These are phyloP conservation scores for Psittacus erithacus DNA, from an alignment of 2,113 vertebrate species.

Conservation along the genomic window DNA sequence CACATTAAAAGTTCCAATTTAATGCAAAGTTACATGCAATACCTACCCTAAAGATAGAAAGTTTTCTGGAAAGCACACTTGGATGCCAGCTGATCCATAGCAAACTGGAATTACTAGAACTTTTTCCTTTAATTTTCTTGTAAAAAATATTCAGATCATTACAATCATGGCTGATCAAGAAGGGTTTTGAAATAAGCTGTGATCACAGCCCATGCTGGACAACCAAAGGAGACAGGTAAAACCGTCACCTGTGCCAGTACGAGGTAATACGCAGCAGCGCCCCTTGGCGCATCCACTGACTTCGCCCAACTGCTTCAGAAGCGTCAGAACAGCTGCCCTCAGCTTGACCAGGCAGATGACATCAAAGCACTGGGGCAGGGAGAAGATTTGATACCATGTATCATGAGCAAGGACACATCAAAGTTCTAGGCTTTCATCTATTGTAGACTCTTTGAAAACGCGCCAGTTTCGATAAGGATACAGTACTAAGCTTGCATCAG, in stretches of 20 bases:
- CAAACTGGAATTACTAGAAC: not conserved
- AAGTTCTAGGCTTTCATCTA: not conserved
- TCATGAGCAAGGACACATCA: not conserved
- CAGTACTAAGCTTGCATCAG: not conserved
- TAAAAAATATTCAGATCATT: not conserved
- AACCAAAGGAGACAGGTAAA: not conserved
- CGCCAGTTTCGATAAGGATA: not conserved
- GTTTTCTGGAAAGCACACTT: not conserved
- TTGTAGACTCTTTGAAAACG: not conserved
- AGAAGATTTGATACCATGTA: not conserved
- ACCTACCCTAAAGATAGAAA: not conserved
- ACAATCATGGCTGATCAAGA: not conserved
- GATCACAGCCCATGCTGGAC: not conserved
- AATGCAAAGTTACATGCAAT: not conserved
- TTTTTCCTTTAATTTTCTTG: not conserved
- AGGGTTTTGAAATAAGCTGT: not conserved
- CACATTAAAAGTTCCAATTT: not conserved
- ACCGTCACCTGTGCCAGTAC: not conserved
- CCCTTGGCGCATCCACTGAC: not conserved
- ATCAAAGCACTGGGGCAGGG: not conserved
- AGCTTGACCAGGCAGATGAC: not conserved
- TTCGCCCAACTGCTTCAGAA: not conserved
- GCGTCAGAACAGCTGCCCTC: not conserved
- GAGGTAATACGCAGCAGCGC: not conserved
- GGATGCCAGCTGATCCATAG: not conserved